These are phyloP conservation scores for Pygoscelis adeliae DNA, from an alignment of 2,113 vertebrate genomes.

Conservation along the genomic window DNA sequence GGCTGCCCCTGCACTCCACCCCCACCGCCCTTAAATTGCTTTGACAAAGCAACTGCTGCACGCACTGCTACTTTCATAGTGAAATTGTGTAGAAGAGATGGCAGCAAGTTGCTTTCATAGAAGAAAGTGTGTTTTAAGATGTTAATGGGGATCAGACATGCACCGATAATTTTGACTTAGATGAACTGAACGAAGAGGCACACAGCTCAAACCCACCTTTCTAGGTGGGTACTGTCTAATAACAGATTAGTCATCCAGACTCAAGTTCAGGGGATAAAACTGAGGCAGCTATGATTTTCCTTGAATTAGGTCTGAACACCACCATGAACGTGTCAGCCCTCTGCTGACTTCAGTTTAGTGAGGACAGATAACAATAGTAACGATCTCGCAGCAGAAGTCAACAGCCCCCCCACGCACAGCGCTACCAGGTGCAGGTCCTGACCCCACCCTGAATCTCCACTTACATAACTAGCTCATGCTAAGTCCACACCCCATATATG, in stretches of 20 bases:
- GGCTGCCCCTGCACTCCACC: background rate
- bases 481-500: accelerated
- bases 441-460: accelerated
- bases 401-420: accelerated
- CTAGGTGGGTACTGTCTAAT: background rate
- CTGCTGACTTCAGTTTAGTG: accelerated
- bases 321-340: accelerated
- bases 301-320: background rate
- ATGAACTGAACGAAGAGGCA: background rate
- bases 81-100: accelerated
- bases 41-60: accelerated
- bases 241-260: background rate
- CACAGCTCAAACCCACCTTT: background rate
- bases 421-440: accelerated
- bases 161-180: background rate
- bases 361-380: background rate
- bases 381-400: accelerated
- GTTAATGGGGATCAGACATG: background rate
- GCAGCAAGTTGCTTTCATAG: accelerated
- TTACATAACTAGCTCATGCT: accelerated
- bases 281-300: background rate
- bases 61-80: accelerated
- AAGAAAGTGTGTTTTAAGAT: accelerated
- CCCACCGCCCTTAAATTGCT: accelerated
- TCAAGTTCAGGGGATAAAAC: background rate